phyloP scores from a whole-genome alignment of 2,113 vertebrate species.

The Phylloscopus trochilus region DNA sequence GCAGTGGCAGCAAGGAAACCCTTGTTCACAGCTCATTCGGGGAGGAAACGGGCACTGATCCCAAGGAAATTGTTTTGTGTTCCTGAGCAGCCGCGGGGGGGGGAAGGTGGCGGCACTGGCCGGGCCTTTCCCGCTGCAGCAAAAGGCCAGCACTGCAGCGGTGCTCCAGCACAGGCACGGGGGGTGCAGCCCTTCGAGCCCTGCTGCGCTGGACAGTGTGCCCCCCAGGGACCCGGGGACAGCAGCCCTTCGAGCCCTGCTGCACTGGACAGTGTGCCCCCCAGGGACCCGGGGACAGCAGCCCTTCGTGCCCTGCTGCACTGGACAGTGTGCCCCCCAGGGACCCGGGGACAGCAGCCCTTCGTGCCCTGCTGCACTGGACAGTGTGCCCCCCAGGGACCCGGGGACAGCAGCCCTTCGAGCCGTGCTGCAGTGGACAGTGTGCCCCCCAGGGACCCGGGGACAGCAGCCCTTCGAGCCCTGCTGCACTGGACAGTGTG shows the following conservation, averaged over 20 bases:
- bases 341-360: not conserved
- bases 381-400: accelerated
- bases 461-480: not conserved
- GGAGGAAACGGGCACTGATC: conserved; percentile 70
- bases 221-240: too few species aligned
- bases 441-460: too few species aligned
- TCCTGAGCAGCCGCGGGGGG: conserved; percentile 62
- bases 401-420: accelerated
- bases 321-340: too few species aligned
- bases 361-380: too few species aligned
- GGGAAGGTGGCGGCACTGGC: not conserved
- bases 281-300: accelerated
- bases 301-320: too few species aligned
- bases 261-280: too few species aligned
- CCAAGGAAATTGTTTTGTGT: conserved; percentile 69
- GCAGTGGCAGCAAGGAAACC: conserved; percentile 52
- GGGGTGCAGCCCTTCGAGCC: not conserved
- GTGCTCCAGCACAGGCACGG: not conserved
- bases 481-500: not conserved
- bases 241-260: too few species aligned
- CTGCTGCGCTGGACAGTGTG: not conserved
- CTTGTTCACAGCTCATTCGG: conserved; percentile 40
- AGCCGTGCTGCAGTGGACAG: not conserved
- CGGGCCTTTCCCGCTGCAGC: not conserved
- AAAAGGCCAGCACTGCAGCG: not conserved